A percentile compares a stretch with the other conserved stretches of the same genome.
These are phyloP conservation scores for Odontamblyopus rebecca DNA, from an alignment of 2,797 vertebrate species.

Conservation along the genomic window DNA sequence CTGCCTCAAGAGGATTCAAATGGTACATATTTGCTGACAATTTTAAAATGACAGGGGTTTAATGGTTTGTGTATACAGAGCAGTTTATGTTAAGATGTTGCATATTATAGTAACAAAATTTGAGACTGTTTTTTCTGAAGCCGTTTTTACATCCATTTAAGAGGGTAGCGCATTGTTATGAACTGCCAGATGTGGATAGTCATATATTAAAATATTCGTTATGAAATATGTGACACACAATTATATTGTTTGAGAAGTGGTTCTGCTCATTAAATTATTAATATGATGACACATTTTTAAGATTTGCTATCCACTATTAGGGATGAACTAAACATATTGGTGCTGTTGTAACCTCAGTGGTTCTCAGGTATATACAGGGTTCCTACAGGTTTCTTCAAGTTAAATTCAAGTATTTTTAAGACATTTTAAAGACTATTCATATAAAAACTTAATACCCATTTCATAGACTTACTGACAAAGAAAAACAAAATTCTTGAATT, in stretches of 20 bases:
- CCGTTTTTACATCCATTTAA: neutral
- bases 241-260: neutral
- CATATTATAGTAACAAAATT: neutral
- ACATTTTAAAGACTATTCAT: too few relatives aligned
- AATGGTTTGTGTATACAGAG: neutral
- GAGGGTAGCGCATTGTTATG: neutral
- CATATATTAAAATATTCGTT: neutral
- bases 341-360: too few relatives aligned
- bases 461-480: too few relatives aligned
- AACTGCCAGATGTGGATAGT: neutral
- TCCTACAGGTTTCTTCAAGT: too few relatives aligned
- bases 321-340: too few relatives aligned
- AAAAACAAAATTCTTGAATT: too few relatives aligned
- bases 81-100: constrained; percentile 1
- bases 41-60: neutral
- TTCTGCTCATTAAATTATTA: neutral
- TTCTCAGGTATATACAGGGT: too few relatives aligned
- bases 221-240: too few relatives aligned
- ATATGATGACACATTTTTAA: neutral
- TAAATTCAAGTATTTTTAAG: too few relatives aligned
- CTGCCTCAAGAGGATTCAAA: constrained; percentile 11
- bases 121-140: neutral
- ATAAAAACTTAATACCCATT: too few relatives aligned
- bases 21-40: neutral
- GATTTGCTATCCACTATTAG: too few relatives aligned